phyloP scores from a whole-genome alignment of 2,888 invertebrate genomes.

The Aphodius sticticus region DNA sequence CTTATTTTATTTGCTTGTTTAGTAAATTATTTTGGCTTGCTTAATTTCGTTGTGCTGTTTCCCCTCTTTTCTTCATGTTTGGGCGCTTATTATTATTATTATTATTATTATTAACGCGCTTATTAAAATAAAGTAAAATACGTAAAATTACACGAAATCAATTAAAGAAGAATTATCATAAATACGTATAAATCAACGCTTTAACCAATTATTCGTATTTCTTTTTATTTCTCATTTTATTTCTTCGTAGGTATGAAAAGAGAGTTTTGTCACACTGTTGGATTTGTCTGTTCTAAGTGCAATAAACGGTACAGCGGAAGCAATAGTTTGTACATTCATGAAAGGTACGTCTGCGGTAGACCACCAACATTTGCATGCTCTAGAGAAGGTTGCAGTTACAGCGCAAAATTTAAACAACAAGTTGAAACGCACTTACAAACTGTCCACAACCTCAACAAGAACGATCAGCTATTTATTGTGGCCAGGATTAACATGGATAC shows the following conservation, averaged over 20 bases:
- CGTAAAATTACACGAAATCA: background rate
- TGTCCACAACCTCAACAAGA: background rate
- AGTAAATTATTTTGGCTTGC: no score
- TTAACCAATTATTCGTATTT: background rate
- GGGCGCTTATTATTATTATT: no score
- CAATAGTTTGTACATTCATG: conserved; percentile 32
- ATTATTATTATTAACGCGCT: no score
- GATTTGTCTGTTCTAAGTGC: conserved; percentile 49
- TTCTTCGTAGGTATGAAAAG: background rate
- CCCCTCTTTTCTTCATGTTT: no score
- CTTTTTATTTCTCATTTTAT: background rate
- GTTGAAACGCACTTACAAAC: conserved; percentile 34
- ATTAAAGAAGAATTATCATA: background rate
- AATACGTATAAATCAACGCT: background rate
- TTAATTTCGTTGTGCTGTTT: no score
- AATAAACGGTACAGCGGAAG: conserved; percentile 33
- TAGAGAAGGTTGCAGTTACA: conserved; percentile 29
- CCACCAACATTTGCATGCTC: conserved; percentile 33
- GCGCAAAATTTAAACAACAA: conserved; percentile 34
- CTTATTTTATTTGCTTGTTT: no score
- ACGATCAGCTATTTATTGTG: conserved; percentile 8
- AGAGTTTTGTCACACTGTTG: background rate
- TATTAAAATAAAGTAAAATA: no score
- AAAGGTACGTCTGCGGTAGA: conserved; percentile 34
- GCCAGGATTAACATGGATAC: background rate